Conservation (phyloP, 2,888 invertebrate genomes). For the Parapristionchus giblindavisi region DNA sequence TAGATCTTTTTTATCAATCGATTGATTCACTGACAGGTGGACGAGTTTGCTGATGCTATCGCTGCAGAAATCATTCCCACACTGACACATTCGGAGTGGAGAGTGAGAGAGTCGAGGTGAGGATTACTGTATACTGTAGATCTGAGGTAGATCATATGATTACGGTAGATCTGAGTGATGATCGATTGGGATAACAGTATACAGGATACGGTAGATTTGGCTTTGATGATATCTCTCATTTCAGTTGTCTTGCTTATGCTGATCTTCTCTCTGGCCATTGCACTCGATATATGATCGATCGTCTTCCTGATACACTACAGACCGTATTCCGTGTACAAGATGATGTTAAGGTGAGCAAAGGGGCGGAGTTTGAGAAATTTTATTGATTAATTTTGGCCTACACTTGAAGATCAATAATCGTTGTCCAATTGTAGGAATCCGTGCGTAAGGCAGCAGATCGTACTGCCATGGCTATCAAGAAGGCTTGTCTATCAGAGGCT, state of each 20-base stretch:
- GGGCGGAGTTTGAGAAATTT: neutral
- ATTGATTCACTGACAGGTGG: no score
- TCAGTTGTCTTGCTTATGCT: slow-evolving; percentile 83
- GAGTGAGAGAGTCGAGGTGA: slow-evolving; percentile 84
- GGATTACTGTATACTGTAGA: slow-evolving; percentile 30
- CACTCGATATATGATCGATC: slow-evolving; percentile 70
- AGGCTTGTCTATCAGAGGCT: slow-evolving; percentile 62
- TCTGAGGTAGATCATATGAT: slow-evolving; percentile 3
- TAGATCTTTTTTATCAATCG: no score
- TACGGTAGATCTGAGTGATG: neutral
- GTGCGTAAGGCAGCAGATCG: slow-evolving; percentile 71
- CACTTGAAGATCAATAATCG: neutral
- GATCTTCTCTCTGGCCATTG: slow-evolving; percentile 81
- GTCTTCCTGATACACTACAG: slow-evolving; percentile 79
- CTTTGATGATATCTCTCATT: slow-evolving; percentile 33
- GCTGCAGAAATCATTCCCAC: slow-evolving; percentile 83
- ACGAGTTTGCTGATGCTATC: slow-evolving; percentile 83
- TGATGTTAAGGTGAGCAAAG: slow-evolving; percentile 82
- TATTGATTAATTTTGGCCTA: no score
- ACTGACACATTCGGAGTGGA: slow-evolving; percentile 85
- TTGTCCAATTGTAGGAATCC: slow-evolving; percentile 69
- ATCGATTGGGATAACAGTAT: neutral
- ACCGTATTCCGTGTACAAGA: slow-evolving; percentile 90
- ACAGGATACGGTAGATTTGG: no score
- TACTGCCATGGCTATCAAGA: slow-evolving; percentile 71